Evolutionary conservation across 2,797 vertebrate species (phyloP), one percentile per base, ranked within the genome.

Genomic region (Sebastes paucispinis): DNA sequence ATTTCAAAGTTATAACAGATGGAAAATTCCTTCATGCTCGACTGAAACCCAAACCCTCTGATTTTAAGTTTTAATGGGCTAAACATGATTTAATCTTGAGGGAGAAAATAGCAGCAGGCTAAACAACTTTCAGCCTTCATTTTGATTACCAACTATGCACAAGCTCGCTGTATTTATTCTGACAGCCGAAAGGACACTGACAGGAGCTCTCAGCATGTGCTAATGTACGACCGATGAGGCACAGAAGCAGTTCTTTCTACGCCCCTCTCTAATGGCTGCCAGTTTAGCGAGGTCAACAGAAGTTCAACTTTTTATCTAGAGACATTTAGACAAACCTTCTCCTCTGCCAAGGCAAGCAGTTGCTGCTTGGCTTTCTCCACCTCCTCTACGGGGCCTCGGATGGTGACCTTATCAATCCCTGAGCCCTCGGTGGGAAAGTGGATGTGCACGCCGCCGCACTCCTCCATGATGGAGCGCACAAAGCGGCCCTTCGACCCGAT

Each of bases 401-500:
- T 99, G 89, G 97, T 98, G 77, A 99, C 98, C 0, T 98, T 98
- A 89, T 99, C 98, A 8, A 98, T 98, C 34, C 98, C 98, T 0
- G 98, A 99, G 80, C 98, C 98, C 89, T 99, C 98, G 0, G 97
- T 97, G 34, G 98, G 98, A 77, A 99, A 99, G 92, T 99, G 98
- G 89, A 99, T 99, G 93, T 99, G 98, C 65, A 99, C 98, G 0
- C 98, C 98, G 0, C 98, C 98, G 5, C 98, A 99, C 88, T 99
- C 98, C 90, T 99, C 98, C 98, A 99, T 99, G 93, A 99, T 99
- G 8, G 98, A 97, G 68, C 98, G 98, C 91, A 99, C 98, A 84
- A 99, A 97, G 73, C 98, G 98, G 32, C 98, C 98, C 94, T 99
- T 99, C 1, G 98, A 97, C 60, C 98, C 98, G 29, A 99, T 99